Evolutionary conservation across 2,888 invertebrate genomes (phyloP), one percentile per base, ranked within the genome.

Genomic region (Eudasyphora cyanicolor): DNA sequence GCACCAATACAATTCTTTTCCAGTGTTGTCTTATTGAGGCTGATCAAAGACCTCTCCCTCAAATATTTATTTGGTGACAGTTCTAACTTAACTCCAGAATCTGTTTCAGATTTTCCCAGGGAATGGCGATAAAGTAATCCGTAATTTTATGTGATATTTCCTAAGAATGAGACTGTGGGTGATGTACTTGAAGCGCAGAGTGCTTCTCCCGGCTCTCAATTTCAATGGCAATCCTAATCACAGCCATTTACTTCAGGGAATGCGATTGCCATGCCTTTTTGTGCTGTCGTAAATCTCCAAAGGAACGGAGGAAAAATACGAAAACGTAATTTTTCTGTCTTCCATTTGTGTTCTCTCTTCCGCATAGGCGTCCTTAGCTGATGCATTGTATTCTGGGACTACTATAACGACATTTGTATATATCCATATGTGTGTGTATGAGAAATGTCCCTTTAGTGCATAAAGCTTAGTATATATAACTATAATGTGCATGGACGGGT

Each of bases 351-450:
- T 76, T 81, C 54, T 78, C 54, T 57, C 67, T 73, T 64, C 70
- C 64, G 27, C 75, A 70, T 57, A 76, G 79, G 70, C 62, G 71
- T 84, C 81, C 75, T 73, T 69, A 70, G 19, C 64, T 70, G 21
- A 64, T 78, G 75, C 84, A 81, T 84, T 84, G 49, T 80, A 21
- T 74, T n/a, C n/a, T 42, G 64, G 49, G 12, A 42, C 21, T 38
- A 8, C 60, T 5, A 17, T 60, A n/a, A 7, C n/a, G 17, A 17
- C 6, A 3, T 29, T 57, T 27, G 57, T 57, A 27, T 57, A 7
- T 67, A n/a, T n/a, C n/a, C n/a, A n/a, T n/a, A 42, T 38, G 21
- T 19, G 64, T 32, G 21, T 24, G 24, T 42, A 21, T 17, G 35
- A 19, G 57, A 27, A 54, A 54, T 67, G 79, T 73, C 32, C 79